These are phyloP conservation scores for Eulacestoma nigropectus DNA, from an alignment of 2,113 vertebrate species.

Conservation along the genomic window DNA sequence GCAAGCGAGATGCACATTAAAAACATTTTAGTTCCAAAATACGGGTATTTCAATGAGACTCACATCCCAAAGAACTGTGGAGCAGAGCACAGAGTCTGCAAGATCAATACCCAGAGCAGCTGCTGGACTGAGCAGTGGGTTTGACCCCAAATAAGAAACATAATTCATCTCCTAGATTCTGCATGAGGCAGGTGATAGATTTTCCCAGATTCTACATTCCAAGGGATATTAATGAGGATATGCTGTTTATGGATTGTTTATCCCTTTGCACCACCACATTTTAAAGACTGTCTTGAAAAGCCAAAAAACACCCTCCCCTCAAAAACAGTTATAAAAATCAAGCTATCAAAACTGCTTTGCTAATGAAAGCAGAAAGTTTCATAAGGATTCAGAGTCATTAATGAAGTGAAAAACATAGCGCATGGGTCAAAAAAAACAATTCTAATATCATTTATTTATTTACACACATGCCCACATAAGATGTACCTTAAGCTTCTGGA, in stretches of 20 bases:
- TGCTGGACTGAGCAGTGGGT: neutral
- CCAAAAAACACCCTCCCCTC: neutral
- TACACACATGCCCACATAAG: neutral
- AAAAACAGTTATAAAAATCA: neutral
- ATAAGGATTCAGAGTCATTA: neutral
- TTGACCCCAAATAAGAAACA: neutral
- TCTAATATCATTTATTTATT: neutral
- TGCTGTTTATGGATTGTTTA: neutral
- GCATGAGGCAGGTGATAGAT: neutral
- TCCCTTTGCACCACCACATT: neutral
- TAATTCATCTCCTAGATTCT: neutral
- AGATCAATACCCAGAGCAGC: neutral
- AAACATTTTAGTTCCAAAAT: neutral
- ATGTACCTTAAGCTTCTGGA: neutral
- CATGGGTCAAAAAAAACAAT: neutral
- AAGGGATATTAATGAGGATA: neutral
- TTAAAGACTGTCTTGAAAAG: neutral
- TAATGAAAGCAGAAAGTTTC: neutral
- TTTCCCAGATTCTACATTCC: neutral
- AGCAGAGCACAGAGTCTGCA: neutral
- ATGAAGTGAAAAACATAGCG: neutral
- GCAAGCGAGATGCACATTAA: neutral
- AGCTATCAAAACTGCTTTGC: neutral
- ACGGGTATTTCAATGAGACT: neutral
- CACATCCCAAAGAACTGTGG: neutral